Evolutionary conservation across 2,888 invertebrate species (phyloP), one percentile per base, ranked within the genome.

Genomic region (Phalera bucephala): DNA sequence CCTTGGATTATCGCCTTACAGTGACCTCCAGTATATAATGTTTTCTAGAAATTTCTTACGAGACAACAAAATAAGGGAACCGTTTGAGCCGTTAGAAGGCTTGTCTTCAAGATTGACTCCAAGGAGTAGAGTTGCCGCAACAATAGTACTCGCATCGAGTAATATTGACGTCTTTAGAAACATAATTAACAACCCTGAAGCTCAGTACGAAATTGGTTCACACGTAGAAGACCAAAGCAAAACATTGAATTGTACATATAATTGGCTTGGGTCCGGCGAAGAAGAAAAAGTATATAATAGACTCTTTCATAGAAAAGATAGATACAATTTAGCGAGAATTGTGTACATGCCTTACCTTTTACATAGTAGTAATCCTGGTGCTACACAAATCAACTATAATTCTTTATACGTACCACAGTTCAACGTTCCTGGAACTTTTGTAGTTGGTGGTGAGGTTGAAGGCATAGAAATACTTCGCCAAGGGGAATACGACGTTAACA

Each of bases 181-280:
- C 78, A 96, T 97, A 41, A 93, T 99, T 22, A 94, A 96, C 40
- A 99, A 99, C 80, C 94, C 94, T 1, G 94, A 94, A 47, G 97
- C 99, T 0, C 92, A 93, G 35, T 98, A 97, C 72, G 99, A 99
- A 88, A 94, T 99, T 29, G 98, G 98, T 0, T 98, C 98, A 0
- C 99, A 99, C 65, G 91, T 99, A 10, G 94, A 95, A 65, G 98
- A 99, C 72, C 99, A 98, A 72, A 97, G 98, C 64, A 95, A 96
- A 86, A 89, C 93, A 10, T 94, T 99, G n/a, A 96, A 98, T 72
- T 98, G 97, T 55, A 95, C 97, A 0, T 96, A 93, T 71, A 99
- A 99, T 72, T 99, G 97, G 96, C 92, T 99, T 60, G 97, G 98
- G 2, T 93, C 90, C 45, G 91, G 92, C 0, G 92, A 92, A 40